Base-by-base conservation (phyloP, 92 coral and sea anemone genomes). In the Virgularia gustaviana region DNA sequence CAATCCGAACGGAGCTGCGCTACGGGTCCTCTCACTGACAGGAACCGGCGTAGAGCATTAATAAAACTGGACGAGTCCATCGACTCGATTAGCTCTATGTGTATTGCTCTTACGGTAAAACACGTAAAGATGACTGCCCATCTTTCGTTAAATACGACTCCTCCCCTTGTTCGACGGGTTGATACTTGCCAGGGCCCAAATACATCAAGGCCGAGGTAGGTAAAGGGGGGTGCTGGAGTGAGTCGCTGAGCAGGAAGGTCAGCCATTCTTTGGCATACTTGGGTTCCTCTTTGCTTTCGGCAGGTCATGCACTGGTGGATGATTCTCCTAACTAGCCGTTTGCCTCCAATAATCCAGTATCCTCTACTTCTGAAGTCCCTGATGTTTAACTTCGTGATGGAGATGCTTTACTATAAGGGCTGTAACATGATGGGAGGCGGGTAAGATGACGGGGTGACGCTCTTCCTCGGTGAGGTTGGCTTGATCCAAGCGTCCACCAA, bases 101-200 rank as follows among this genome's bases (percentile, higher is more conserved):
- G 73, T 9, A 71, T 71, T 31, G 78, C 83, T 0, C 72, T n/a
- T 28, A 45, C 54, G 5, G 63, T 58, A 63, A 71, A 44, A 28
- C 83, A 71, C 18, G 56, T 59, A 73, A 79, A 79, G 33, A 79
- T 72, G 11, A 81, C 72, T 9, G 86, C 86, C 82, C 82, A 81
- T 43, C 65, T 64, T 61, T 79, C 72, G 58, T 33, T 27, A 41
- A 49, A 39, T 24, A 73, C 64, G 20, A 71, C 44, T 27, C 65
- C 57, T 36, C 83, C 72, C 58, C 72, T 71, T 3, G 63, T 79
- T 5, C 63, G 78, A n/a, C 79, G 11, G 10, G 83, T 66, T 36
- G 65, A 58, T 22, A 79, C 42, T 31, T 44, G 41, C 72, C 83
- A 58, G 9, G 72, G 83, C 9, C 71, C 78, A 24, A 70, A 56